Percentiles rank a stretch among this genome's conserved stretches.
Conservation (phyloP, 2,797 vertebrate genomes). For the Chloroceryle inda region DNA sequence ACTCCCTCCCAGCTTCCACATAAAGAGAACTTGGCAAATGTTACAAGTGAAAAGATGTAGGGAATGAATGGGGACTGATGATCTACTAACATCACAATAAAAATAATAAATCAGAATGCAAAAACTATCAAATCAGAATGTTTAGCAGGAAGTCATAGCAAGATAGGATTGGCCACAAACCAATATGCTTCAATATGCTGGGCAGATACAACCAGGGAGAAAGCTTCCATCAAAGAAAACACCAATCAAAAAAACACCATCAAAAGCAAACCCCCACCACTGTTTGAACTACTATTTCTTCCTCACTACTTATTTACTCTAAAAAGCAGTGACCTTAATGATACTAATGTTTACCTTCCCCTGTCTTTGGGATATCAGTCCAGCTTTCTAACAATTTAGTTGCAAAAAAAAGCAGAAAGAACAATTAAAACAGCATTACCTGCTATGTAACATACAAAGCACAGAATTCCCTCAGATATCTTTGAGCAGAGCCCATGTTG, state of each 20-base stretch:
- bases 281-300: background rate
- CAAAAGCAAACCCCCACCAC: background rate
- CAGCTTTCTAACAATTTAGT: background rate
- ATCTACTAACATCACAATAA: background rate
- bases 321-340: background rate
- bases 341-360: background rate
- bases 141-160: background rate
- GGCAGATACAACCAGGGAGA: background rate
- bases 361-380: background rate
- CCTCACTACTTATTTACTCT: background rate
- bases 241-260: background rate
- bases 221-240: background rate
- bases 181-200: background rate
- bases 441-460: background rate
- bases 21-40: background rate
- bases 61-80: background rate
- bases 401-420: background rate
- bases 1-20: background rate
- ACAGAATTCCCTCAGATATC: background rate
- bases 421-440: background rate
- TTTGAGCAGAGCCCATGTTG: background rate
- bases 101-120: background rate
- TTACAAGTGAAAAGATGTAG: background rate
- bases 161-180: background rate
- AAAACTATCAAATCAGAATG: background rate